phyloP scores from a whole-genome alignment of 2,888 invertebrate species.

The Miltochrista miniata region DNA sequence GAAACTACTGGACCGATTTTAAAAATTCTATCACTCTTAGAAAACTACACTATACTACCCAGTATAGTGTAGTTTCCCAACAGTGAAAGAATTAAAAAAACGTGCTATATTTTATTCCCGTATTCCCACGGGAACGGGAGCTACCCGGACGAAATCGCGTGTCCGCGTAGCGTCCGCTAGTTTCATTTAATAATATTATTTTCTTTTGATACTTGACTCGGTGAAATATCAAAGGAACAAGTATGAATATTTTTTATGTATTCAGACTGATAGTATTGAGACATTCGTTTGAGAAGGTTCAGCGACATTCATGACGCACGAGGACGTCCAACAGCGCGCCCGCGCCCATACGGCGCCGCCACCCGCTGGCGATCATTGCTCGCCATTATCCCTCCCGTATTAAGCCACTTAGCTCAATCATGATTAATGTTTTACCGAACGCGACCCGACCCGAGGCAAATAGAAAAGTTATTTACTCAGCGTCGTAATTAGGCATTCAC shows the following conservation, averaged over 20 bases:
- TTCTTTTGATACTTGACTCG: too few relatives aligned
- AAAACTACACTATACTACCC: too few relatives aligned
- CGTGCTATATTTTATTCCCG: too few relatives aligned
- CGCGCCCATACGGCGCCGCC: slow-evolving; percentile 73
- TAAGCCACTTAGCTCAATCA: slow-evolving; percentile 85
- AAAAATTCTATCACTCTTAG: too few relatives aligned
- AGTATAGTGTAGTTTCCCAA: too few relatives aligned
- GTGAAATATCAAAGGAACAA: too few relatives aligned
- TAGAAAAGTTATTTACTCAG: slow-evolving; percentile 82
- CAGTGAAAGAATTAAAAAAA: too few relatives aligned
- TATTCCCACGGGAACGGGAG: too few relatives aligned
- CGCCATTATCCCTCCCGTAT: slow-evolving; percentile 81
- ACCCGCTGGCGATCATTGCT: slow-evolving; percentile 79
- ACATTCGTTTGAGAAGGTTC: slow-evolving; percentile 19
- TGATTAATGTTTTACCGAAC: slow-evolving; percentile 83
- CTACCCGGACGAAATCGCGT: too few relatives aligned
- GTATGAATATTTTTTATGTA: not conserved
- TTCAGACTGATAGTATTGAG: not conserved
- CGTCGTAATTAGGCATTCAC: slow-evolving; percentile 82
- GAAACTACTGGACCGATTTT: too few relatives aligned
- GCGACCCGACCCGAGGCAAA: slow-evolving; percentile 75
- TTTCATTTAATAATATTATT: too few relatives aligned
- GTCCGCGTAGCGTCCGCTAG: too few relatives aligned
- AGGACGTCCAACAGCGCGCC: slow-evolving; percentile 68
- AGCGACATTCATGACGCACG: slow-evolving; percentile 54